Evolutionary conservation across 1,140 invertebrate species (phyloP).

Genomic region (Trialeurodes vaporariorum): DNA sequence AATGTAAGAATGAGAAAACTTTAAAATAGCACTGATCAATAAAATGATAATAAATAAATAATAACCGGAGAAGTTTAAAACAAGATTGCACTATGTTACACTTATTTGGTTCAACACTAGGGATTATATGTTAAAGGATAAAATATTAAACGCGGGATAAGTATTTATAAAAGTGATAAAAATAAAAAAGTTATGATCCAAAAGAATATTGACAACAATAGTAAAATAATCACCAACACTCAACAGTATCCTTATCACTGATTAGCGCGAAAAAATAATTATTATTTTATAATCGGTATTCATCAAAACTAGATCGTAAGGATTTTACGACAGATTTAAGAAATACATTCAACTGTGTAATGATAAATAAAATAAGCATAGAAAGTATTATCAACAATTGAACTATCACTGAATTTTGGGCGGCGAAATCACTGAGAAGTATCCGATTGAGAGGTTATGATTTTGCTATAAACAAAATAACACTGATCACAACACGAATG

Average conservation of each 20-base stretch:
- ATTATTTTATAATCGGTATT: too few relatives aligned
- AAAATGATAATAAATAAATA: neutral
- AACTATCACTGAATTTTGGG: neutral
- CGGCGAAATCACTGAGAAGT: neutral
- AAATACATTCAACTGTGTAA: neutral
- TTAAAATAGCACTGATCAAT: too few relatives aligned
- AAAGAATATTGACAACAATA: neutral
- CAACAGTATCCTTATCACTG: neutral
- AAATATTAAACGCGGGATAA: too few relatives aligned
- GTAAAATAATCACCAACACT: neutral
- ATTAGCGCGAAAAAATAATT: too few relatives aligned
- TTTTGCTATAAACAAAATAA: too few relatives aligned
- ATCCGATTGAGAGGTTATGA: neutral
- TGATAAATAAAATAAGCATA: neutral
- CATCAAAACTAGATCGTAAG: neutral
- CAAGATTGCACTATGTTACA: neutral
- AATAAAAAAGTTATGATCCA: neutral
- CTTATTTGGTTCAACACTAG: neutral
- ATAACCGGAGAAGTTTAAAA: neutral
- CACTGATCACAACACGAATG: neutral
- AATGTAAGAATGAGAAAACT: too few relatives aligned
- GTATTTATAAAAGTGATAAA: neutral
- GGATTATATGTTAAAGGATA: too few relatives aligned
- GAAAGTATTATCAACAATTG: neutral
- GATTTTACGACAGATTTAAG: neutral